phyloP scores from a whole-genome alignment of 2,113 vertebrate species.

The Pteruthius melanotis region DNA sequence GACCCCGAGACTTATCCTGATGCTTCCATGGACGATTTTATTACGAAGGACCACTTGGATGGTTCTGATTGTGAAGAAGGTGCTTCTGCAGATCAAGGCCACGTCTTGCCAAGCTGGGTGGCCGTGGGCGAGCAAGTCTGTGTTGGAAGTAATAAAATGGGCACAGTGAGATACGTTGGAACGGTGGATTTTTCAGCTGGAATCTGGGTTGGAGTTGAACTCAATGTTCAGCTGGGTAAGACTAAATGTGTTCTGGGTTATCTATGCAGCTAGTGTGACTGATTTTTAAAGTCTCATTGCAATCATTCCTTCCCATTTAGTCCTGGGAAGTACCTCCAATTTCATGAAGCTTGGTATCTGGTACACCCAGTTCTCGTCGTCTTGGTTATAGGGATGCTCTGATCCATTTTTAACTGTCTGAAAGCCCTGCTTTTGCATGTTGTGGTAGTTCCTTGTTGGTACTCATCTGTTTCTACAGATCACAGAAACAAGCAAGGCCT shows the following conservation, averaged over 20 bases:
- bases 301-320: not conserved
- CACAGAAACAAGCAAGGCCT: not conserved
- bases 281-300: not conserved
- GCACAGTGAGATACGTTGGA: conserved; percentile 78
- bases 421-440: not conserved
- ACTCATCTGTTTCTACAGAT: not conserved
- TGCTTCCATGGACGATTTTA: conserved; percentile 24
- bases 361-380: not conserved
- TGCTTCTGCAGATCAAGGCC: conserved; percentile 62
- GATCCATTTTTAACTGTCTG: not conserved
- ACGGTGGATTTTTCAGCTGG: conserved; percentile 84
- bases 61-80: conserved; percentile 72
- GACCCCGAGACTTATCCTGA: not conserved
- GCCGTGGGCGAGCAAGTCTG: conserved; percentile 79
- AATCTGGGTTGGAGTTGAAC: conserved; percentile 82
- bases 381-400: not conserved
- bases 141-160: conserved; percentile 77
- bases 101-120: conserved; percentile 72
- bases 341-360: not conserved
- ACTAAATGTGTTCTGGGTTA: not conserved
- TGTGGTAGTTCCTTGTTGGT: accelerated
- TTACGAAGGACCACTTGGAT: conserved; percentile 45
- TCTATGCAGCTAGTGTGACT: not conserved
- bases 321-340: not conserved
- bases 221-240: conserved; percentile 82